Percentiles rank a stretch among this genome's conserved stretches.
Conservation (phyloP, 2,113 vertebrate species). For the Phoenicopterus ruber region DNA sequence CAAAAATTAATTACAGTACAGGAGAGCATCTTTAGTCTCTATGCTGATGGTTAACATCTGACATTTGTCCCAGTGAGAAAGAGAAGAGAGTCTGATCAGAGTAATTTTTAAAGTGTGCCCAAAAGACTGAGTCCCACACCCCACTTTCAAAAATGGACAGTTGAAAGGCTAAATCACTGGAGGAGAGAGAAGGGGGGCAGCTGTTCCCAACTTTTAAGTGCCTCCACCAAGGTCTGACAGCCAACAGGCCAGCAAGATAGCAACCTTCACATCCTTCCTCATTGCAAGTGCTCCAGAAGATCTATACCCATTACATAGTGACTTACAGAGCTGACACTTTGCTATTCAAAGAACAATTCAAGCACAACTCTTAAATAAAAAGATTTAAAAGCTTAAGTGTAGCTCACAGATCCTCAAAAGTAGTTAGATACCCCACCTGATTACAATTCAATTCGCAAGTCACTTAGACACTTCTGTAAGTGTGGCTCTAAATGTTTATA, state of each 20-base stretch:
- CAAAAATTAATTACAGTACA: conserved; percentile 18
- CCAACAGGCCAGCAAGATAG: background rate
- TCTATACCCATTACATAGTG: background rate
- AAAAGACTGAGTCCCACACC: background rate
- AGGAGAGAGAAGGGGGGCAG: background rate
- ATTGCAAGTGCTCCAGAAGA: background rate
- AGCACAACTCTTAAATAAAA: background rate
- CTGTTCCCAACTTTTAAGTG: background rate
- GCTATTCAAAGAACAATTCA: background rate
- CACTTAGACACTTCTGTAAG: background rate
- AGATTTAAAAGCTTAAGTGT: background rate
- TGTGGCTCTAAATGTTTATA: background rate
- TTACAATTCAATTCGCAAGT: background rate
- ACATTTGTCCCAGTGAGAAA: background rate
- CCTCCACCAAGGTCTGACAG: background rate
- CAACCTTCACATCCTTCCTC: background rate
- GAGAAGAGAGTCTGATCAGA: background rate
- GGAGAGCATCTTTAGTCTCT: background rate
- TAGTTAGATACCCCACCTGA: background rate
- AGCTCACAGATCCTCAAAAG: background rate
- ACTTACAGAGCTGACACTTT: background rate
- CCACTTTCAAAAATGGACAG: background rate
- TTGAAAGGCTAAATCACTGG: background rate
- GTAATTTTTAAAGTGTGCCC: background rate
- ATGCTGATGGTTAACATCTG: background rate